phyloP scores from a whole-genome alignment of 2,797 vertebrate species.

The Sternotherus odoratus region DNA sequence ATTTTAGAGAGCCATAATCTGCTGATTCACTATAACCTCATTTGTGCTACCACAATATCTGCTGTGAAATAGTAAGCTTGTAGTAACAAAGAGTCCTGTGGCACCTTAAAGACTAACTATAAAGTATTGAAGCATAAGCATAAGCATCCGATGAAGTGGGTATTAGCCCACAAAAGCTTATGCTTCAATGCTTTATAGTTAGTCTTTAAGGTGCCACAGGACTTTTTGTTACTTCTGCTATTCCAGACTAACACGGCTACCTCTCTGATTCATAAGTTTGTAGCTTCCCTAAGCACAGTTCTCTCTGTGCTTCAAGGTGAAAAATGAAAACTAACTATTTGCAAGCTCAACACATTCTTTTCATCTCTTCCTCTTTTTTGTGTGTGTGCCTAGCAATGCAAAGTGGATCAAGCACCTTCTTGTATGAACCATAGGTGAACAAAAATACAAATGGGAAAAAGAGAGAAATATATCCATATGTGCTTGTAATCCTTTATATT shows the following conservation, averaged over 20 bases:
- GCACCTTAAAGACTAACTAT: too few relatives aligned
- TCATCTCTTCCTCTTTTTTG: neutral
- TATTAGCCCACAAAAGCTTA: too few relatives aligned
- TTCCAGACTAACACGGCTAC: too few relatives aligned
- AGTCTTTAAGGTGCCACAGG: too few relatives aligned
- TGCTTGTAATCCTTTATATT: slow-evolving; percentile 1
- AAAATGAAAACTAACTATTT: neutral
- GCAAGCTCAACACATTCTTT: slow-evolving; percentile 3
- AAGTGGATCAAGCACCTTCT: neutral
- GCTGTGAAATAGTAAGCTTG: neutral
- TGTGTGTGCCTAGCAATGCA: neutral
- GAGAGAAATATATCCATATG: neutral
- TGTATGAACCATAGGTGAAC: neutral
- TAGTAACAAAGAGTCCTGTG: too few relatives aligned
- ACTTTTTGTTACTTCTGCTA: too few relatives aligned
- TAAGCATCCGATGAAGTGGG: too few relatives aligned
- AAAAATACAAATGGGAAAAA: neutral
- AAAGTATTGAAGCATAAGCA: too few relatives aligned
- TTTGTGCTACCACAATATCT: neutral
- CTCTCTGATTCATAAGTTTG: too few relatives aligned
- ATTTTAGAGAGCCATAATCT: neutral
- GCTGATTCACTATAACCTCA: neutral
- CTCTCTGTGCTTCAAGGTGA: neutral
- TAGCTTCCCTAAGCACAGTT: neutral
- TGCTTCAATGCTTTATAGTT: too few relatives aligned